Conservation (phyloP, 2,797 vertebrate genomes). For the Spizella passerina region DNA sequence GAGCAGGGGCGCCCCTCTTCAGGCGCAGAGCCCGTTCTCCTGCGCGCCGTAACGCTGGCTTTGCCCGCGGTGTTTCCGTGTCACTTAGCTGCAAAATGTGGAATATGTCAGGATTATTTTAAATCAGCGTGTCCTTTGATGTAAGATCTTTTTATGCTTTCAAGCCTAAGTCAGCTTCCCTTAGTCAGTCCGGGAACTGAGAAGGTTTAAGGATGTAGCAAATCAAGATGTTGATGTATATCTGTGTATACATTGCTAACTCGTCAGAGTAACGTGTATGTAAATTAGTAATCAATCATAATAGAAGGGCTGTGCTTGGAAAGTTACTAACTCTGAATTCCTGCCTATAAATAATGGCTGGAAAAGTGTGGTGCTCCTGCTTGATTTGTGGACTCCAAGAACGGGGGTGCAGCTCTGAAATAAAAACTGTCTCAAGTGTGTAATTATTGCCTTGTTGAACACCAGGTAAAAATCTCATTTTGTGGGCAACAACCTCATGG, state of each 20-base stretch:
- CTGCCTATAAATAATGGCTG: fast-evolving
- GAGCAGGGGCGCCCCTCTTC: fast-evolving
- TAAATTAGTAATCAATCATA: background rate
- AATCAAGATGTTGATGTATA: background rate
- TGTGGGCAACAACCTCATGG: background rate
- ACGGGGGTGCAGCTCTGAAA: background rate
- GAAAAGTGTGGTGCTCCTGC: background rate
- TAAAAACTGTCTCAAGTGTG: background rate
- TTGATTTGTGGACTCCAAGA: fast-evolving
- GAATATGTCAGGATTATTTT: background rate
- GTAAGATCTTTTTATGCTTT: background rate
- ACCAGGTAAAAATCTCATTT: background rate
- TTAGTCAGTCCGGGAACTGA: background rate
- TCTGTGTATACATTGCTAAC: background rate
- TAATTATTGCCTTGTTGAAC: background rate
- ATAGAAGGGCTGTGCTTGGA: background rate
- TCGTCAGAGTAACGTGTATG: background rate
- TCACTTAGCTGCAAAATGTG: background rate
- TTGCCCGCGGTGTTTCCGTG: background rate
- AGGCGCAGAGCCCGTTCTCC: fast-evolving
- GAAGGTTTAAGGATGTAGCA: background rate
- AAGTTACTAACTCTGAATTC: background rate
- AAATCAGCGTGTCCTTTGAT: background rate
- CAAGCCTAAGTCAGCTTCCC: background rate
- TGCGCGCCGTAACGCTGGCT: fast-evolving